Evolutionary conservation across 2,113 vertebrate species (phyloP), one percentile per base, ranked within the genome.

Genomic region (Mesoclemmys tuberculata): DNA sequence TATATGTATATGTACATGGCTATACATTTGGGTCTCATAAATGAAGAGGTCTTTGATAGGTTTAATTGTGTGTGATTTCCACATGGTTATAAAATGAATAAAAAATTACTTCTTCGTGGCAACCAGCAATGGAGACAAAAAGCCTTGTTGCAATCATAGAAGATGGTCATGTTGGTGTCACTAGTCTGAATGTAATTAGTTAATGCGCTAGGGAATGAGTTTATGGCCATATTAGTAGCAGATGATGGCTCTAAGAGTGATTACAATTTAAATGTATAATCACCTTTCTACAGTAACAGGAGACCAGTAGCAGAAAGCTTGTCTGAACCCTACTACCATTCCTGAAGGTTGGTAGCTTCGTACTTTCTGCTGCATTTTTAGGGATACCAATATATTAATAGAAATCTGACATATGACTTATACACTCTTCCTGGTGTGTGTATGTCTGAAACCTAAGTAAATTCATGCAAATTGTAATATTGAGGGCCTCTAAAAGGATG

Each of bases 261-360:
- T 84, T 95, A 49, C 90, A 29, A 91, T 93, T 52, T 94, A 46
- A 90, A 27, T 90, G 85, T 83, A 71, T 93, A 77, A 93, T 77
- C 68, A 93, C 92, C 55, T 38, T 85, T 26, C 82, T 93, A 27
- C 56, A 85, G 90, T 93, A 56, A 54, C 24, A 48, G 68, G 92
- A 75, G 29, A 91, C 82, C 5, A 80, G 83, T 84, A 89, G 81
- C 48, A 93, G 46, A 78, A 93, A 92, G 12, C 8, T 31, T 92
- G 18, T 87, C n/a, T 91, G 93, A 94, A 54, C 29, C 84, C 79
- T 80, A 90, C 82, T 6, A 75, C 22, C 19, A 12, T 75, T 41
- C 41, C 12, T 85, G 90, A 93, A 92, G 88, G 75, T 79, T 75
- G 18, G 10, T 91, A 71, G 52, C 85, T 88, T 93, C 84, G 90